phyloP scores from a whole-genome alignment of 2,113 vertebrate genomes.

The Amia ocellicauda region DNA sequence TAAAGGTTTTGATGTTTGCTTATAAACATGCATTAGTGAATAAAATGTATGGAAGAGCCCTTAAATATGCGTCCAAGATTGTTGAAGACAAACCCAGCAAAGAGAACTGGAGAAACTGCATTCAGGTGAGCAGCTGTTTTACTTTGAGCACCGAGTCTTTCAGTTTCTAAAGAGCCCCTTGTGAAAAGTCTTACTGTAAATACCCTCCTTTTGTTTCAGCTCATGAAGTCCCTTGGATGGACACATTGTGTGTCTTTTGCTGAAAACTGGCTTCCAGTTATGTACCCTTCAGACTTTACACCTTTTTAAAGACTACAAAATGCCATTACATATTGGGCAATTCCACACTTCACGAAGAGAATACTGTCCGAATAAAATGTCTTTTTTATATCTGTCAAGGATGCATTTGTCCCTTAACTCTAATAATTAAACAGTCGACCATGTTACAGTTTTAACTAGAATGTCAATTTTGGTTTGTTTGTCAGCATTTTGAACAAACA shows the following conservation, averaged over 20 bases:
- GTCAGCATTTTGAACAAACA: too few species aligned
- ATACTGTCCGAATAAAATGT: too few species aligned
- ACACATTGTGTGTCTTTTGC: slow-evolving; percentile 85
- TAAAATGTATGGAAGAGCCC: slow-evolving; percentile 90
- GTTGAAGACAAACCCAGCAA: slow-evolving; percentile 95
- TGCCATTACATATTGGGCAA: slow-evolving; percentile 15
- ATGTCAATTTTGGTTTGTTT: too few species aligned
- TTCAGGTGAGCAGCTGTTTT: slow-evolving; percentile 73
- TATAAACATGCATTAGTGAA: slow-evolving; percentile 94
- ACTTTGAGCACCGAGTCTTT: background rate
- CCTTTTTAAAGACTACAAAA: slow-evolving; percentile 80
- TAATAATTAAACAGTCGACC: too few species aligned
- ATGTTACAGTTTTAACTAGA: too few species aligned
- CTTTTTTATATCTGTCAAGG: too few species aligned
- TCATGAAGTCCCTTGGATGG: slow-evolving; percentile 93
- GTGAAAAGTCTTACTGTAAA: slow-evolving; percentile 4
- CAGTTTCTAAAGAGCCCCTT: background rate
- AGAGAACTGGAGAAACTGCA: slow-evolving; percentile 94
- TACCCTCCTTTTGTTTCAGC: slow-evolving; percentile 52
- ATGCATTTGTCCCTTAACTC: too few species aligned
- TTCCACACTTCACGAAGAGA: background rate
- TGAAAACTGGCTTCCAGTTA: slow-evolving; percentile 93
- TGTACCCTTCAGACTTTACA: slow-evolving; percentile 89
- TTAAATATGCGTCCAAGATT: slow-evolving; percentile 91
- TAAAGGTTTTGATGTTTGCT: slow-evolving; percentile 89